Evolutionary conservation across 2,113 vertebrate genomes (phyloP).

Genomic region (Urocynchramus pylzowi): DNA sequence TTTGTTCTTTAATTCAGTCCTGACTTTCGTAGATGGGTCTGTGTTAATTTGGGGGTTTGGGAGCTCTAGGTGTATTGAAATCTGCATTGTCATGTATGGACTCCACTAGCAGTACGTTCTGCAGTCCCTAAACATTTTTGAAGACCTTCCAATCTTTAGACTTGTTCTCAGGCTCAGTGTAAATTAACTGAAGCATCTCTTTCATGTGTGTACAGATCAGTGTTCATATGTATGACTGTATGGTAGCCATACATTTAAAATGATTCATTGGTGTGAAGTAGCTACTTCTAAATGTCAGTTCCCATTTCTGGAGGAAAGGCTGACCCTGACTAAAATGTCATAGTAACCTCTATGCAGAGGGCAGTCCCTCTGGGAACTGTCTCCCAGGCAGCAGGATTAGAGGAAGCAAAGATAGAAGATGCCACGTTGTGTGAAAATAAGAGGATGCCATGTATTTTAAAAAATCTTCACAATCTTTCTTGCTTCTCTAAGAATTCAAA

Average conservation of each 20-base stretch:
- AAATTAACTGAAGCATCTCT: not conserved
- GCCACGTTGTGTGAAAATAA: not conserved
- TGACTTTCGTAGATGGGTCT: not conserved
- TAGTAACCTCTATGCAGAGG: not conserved
- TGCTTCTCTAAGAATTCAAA: not conserved
- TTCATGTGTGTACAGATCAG: rapidly evolving
- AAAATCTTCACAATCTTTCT: not conserved
- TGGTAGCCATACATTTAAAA: not conserved
- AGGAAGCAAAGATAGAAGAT: not conserved
- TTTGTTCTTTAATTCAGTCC: not conserved
- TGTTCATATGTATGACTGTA: not conserved
- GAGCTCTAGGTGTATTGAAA: not conserved
- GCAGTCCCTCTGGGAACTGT: not conserved
- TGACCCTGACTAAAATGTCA: not conserved
- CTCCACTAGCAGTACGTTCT: not conserved
- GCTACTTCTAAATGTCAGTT: not conserved
- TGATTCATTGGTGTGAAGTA: not conserved
- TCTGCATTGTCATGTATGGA: not conserved
- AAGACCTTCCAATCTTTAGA: not conserved
- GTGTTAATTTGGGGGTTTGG: not conserved
- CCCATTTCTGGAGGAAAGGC: not conserved
- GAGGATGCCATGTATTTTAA: not conserved
- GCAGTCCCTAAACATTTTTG: not conserved
- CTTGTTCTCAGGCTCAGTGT: not conserved
- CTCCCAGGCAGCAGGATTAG: not conserved